Evolutionary conservation across 2,113 vertebrate genomes (phyloP), one percentile per base, ranked within the genome.

Genomic region (Ploceus nigricollis): DNA sequence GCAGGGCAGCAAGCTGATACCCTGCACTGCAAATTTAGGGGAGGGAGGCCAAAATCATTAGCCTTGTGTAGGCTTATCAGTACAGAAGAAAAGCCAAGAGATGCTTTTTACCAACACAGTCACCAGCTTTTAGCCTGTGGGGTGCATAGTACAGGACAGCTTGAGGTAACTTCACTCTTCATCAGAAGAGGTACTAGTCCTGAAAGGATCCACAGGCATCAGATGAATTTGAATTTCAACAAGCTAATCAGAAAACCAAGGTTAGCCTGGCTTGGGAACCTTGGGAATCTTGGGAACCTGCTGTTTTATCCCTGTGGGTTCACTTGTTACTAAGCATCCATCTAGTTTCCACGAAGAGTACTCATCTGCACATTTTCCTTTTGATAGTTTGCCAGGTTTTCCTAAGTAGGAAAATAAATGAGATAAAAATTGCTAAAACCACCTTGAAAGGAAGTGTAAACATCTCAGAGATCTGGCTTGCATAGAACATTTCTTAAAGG

Each of bases 171-270:
- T 33, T 81, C 23, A 7, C 42, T 88, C 63, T 93, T 93, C 65
- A n/a, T 57, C 65, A 45, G 48, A 89, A 86, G 77, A 92, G 60
- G 53, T 60, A 54, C 56, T 84, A 51, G 78, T 92, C 92, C 81
- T 83, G 84, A 89, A 78, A 89, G 23, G 61, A 95, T 96, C 78
- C 86, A 94, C 39, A 9, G 71, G 71, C 69, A 86, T 82, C 68
- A 90, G 60, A 85, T 65, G 11, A 93, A 85, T 92, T 69, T 96
- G 51, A 95, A 93, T 93, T 94, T 93, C 78, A 97, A 76, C 75
- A 87, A 94, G 76, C 35, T 96, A 84, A 80, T 96, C 95, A 95
- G 87, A 95, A 96, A 82, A 57, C 80, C 50, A 82, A 66, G 66
- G 78, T 90, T 93, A 87, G 76, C 79, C 66, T 83, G 82, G 85